Evolutionary conservation across 2,888 invertebrate genomes (phyloP), one percentile per base, ranked within the genome.

Genomic region (Mimas tiliae): DNA sequence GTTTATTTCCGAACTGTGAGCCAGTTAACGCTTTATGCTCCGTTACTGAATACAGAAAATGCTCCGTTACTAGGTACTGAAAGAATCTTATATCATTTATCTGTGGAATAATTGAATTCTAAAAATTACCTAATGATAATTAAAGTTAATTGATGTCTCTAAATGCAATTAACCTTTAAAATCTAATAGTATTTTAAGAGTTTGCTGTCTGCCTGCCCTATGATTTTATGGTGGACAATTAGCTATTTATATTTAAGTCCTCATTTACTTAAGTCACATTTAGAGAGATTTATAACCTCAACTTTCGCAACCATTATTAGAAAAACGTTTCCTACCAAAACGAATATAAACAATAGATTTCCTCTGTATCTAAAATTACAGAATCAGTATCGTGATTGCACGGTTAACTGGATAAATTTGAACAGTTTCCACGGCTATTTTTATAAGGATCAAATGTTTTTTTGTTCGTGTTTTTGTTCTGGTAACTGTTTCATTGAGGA

Each of bases 341-440:
- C 65, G 69, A 27, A 63, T 62, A 64, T 58, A 64, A 69, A 67
- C 70, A 74, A 71, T 66, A 51, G 67, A 69, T 69, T 70, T 64
- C 67, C 65, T 50, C 47, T 67, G 55, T 55, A 50, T 52, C 68
- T 55, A 62, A 63, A 69, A 69, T 68, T 63, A 74, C 70, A 69
- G 58, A 66, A 65, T 68, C 63, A 62, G 45, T 16, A 33, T 88
- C 91, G 91, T 91, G 91, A 91, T 87, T 79, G 78, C 81, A 89
- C 89, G 89, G 82, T 89, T 82, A 81, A 75, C 72, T 80, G 81
- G 78, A 82, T 81, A 85, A 82, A 6, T 33, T n/a, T 55, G 58
- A 38, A 27, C 53, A 64, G 64, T 75, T 78, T 77, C 75, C 80
- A 78, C 76, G 79, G 76, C 73, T 74, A 69, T 73, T 66, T 21